These are phyloP conservation scores for Portevinia maculata DNA, from an alignment of 2,888 invertebrate genomes.

Conservation along the genomic window DNA sequence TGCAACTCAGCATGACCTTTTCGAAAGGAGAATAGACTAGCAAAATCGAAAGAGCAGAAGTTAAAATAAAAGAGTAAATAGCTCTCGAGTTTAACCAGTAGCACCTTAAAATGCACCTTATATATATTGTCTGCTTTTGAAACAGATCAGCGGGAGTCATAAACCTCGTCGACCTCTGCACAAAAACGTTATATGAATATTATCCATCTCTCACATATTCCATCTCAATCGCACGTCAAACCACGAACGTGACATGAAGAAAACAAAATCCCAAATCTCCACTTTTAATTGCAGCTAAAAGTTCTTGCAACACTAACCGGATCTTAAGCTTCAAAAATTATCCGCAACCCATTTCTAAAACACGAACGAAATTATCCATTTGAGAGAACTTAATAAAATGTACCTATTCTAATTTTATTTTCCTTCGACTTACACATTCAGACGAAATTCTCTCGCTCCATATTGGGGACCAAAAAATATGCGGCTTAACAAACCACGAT, in stretches of 20 bases:
- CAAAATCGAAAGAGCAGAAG: too few relatives aligned
- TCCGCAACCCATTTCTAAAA: conserved; percentile 16
- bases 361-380: conserved; percentile 48
- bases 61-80: too few relatives aligned
- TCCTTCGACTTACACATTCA: neutral
- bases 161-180: neutral
- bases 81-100: too few relatives aligned
- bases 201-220: neutral
- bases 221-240: conserved; percentile 7
- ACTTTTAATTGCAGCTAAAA: conserved; percentile 29
- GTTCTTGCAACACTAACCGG: conserved; percentile 20
- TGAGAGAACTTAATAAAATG: conserved; percentile 59
- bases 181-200: neutral
- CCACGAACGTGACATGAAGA: neutral
- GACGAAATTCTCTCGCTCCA: neutral
- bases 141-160: neutral
- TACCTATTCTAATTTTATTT: conserved; percentile 28
- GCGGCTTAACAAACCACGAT: conserved; percentile 62
- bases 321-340: conserved; percentile 33
- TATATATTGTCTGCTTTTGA: too few relatives aligned
- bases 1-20: too few relatives aligned
- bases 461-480: conserved; percentile 4
- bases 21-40: too few relatives aligned
- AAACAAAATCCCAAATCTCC: neutral
- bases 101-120: too few relatives aligned